phyloP scores from a whole-genome alignment of 2,797 vertebrate genomes.

The Liparis tanakae region DNA sequence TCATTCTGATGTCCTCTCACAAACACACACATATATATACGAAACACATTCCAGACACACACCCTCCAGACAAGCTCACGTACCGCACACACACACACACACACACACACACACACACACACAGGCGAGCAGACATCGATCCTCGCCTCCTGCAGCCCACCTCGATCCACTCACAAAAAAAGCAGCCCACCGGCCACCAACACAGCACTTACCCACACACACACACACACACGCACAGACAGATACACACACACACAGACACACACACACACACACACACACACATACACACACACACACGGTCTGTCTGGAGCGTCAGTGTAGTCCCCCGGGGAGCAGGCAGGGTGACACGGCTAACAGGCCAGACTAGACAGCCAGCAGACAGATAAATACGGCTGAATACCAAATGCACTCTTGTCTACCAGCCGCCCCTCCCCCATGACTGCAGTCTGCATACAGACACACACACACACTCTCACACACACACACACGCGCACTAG shows the following conservation, averaged over 20 bases:
- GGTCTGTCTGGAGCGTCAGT: constrained; percentile 75
- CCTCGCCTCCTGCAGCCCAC: constrained; percentile 42
- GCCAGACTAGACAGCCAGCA: constrained; percentile 83
- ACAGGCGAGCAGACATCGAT: constrained; percentile 52
- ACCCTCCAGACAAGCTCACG: constrained; percentile 50
- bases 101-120: constrained; percentile 37
- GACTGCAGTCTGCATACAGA: constrained; percentile 55
- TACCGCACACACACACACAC: not conserved
- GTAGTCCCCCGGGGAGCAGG: constrained; percentile 74
- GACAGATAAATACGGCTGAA: constrained; percentile 86
- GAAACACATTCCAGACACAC: constrained; percentile 37
- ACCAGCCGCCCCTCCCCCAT: constrained; percentile 62
- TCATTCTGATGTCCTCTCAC: constrained; percentile 37
- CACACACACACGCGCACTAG: constrained; percentile 22
- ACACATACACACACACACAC: constrained; percentile 26
- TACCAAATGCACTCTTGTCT: constrained; percentile 80
- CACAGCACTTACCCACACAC: constrained; percentile 37
- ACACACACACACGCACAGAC: constrained; percentile 2
- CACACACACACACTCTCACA: constrained; percentile 20
- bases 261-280: constrained; percentile 23
- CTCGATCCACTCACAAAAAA: constrained; percentile 45
- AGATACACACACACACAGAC: constrained; percentile 3
- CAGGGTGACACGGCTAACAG: constrained; percentile 83
- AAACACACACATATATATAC: not conserved
- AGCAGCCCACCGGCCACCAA: constrained; percentile 23